Evolutionary conservation across 1,140 invertebrate genomes (phyloP).

Genomic region (Brachionus plicatilis): DNA sequence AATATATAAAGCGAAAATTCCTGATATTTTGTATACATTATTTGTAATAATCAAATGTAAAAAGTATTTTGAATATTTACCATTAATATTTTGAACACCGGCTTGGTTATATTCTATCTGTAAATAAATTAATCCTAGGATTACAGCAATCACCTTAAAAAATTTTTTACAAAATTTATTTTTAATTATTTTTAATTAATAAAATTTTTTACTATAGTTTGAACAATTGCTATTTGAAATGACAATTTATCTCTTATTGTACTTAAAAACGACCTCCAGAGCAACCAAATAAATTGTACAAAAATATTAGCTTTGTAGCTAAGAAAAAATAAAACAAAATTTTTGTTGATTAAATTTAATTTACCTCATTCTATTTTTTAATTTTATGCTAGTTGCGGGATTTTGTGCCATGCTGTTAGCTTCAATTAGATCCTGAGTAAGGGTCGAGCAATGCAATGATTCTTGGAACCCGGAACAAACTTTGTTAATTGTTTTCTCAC

Average conservation of each 20-base stretch:
- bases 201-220: constrained; percentile 19
- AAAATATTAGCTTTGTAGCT: constrained; percentile 23
- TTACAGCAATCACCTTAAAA: constrained; percentile 3
- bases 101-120: background rate
- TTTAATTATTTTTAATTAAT: background rate
- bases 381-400: background rate
- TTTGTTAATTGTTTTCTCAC: constrained; percentile 41
- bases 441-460: background rate
- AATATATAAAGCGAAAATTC: background rate
- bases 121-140: constrained; percentile 36
- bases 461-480: background rate
- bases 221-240: background rate
- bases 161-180: background rate
- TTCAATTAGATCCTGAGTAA: background rate
- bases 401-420: background rate
- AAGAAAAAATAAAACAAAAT: background rate
- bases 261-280: constrained; percentile 14
- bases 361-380: constrained; percentile 36
- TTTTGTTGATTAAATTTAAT: background rate
- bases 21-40: background rate
- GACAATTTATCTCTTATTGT: constrained; percentile 17
- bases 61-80: background rate
- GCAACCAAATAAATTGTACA: constrained; percentile 34
- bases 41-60: no score
- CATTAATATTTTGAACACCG: constrained; percentile 40